Evolutionary conservation across 2,888 invertebrate genomes (phyloP).

Genomic region (Galerucella calmariensis): DNA sequence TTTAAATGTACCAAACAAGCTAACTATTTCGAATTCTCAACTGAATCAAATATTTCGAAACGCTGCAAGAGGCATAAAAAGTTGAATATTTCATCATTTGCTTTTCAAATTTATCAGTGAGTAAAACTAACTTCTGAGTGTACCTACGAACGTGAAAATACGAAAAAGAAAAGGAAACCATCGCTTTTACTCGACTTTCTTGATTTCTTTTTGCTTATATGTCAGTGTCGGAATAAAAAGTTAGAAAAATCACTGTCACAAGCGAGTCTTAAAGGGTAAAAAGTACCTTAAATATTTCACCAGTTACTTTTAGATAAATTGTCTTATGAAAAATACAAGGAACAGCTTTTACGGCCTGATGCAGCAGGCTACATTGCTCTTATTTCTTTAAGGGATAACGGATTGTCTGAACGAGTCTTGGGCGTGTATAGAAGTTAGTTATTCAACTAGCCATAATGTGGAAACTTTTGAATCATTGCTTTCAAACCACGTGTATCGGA

Average conservation of each 20-base stretch:
- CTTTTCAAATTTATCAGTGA: conserved; percentile 44
- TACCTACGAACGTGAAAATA: conserved; percentile 22
- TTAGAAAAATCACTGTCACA: conserved; percentile 53
- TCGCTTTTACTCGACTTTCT: conserved; percentile 47
- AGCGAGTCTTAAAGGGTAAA: conserved; percentile 53
- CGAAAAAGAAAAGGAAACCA: conserved; percentile 19
- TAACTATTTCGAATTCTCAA: neutral
- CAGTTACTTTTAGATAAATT: conserved; percentile 57
- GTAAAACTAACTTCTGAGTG: conserved; percentile 32
- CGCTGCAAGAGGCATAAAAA: conserved; percentile 20
- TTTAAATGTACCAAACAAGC: neutral
- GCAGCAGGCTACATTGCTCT: conserved; percentile 32
- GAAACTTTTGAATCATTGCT: conserved; percentile 11
- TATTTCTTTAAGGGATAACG: conserved; percentile 28
- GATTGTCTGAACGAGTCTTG: conserved; percentile 26
- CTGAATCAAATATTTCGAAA: conserved; percentile 29
- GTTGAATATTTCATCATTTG: conserved; percentile 36
- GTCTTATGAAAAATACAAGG: conserved; percentile 57
- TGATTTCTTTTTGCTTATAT: conserved; percentile 46
- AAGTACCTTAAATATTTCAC: conserved; percentile 57
- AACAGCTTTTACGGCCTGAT: conserved; percentile 43
- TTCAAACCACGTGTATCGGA: neutral
- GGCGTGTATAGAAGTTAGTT: conserved; percentile 21
- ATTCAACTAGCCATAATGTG: neutral
- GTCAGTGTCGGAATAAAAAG: conserved; percentile 48